These are phyloP conservation scores for Cherax destructor DNA, from an alignment of 1,140 invertebrate genomes.

Conservation along the genomic window DNA sequence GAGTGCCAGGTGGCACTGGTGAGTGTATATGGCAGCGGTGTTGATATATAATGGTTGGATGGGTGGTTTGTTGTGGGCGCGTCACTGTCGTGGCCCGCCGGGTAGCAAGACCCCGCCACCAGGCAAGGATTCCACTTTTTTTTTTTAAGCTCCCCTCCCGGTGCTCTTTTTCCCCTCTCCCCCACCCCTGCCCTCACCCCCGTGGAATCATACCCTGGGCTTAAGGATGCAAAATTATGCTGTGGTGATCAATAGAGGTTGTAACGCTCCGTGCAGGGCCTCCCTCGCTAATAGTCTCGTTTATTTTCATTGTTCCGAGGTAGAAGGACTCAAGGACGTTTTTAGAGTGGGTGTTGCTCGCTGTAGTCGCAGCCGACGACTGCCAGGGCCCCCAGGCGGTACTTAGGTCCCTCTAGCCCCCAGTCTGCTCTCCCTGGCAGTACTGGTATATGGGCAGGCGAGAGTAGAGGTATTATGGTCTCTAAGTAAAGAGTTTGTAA, in stretches of 20 bases:
- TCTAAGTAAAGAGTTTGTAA: constrained; percentile 58
- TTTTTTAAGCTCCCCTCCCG: constrained; percentile 14
- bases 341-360: constrained; percentile 43
- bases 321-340: constrained; percentile 58
- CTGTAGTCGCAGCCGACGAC: constrained; percentile 23
- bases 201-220: constrained; percentile 72
- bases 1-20: too few relatives aligned
- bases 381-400: constrained; percentile 20
- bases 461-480: constrained; percentile 25
- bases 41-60: not conserved
- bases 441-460: constrained; percentile 63
- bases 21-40: not conserved
- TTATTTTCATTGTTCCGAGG: constrained; percentile 71
- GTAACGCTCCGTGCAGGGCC: constrained; percentile 67
- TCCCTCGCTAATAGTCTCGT: constrained; percentile 71
- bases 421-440: constrained; percentile 40
- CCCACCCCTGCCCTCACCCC: constrained; percentile 63
- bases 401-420: constrained; percentile 48
- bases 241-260: constrained; percentile 71
- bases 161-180: constrained; percentile 45
- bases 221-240: constrained; percentile 72
- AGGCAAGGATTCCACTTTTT: constrained; percentile 18
- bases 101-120: constrained; percentile 27
- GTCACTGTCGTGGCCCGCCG: constrained; percentile 37
- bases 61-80: constrained; percentile 8